Evolutionary conservation across 2,113 vertebrate species (phyloP).

Genomic region (Phrynosoma blainvillii): DNA sequence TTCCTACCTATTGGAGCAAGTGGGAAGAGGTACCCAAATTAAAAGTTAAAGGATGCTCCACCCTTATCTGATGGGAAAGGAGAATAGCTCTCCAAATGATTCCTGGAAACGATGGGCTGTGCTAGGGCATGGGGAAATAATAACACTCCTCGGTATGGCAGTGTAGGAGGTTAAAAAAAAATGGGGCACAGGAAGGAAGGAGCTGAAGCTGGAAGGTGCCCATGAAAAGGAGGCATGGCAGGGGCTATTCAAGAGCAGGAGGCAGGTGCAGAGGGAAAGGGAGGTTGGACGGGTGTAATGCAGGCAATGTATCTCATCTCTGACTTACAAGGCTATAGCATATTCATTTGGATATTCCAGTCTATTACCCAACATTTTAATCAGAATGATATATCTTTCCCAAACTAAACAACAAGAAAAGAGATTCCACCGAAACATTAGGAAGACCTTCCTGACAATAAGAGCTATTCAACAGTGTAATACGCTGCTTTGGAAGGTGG

Average conservation of each 20-base stretch:
- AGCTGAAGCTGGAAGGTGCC: neutral
- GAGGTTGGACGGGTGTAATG: neutral
- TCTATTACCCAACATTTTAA: neutral
- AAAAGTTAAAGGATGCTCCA: too few relatives aligned
- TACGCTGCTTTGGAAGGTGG: too few relatives aligned
- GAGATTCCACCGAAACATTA: too few relatives aligned
- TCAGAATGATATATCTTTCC: neutral
- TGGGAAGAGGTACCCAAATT: too few relatives aligned
- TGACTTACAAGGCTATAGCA: neutral
- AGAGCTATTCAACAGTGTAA: too few relatives aligned
- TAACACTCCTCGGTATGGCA: neutral
- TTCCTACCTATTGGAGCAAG: too few relatives aligned
- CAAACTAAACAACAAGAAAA: neutral
- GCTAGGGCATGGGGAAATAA: neutral
- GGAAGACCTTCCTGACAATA: too few relatives aligned
- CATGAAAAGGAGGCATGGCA: neutral
- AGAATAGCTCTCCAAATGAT: neutral
- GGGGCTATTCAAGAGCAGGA: neutral
- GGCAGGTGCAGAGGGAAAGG: neutral
- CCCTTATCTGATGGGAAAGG: neutral
- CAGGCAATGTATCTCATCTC: neutral
- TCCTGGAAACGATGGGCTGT: neutral
- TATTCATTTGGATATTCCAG: neutral
- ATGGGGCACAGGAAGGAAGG: neutral
- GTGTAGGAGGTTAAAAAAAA: neutral